A percentile compares a stretch with the other conserved stretches of the same genome.
These are phyloP conservation scores for Nothobranchius furzeri DNA, from an alignment of 2,113 vertebrate genomes.

Conservation along the genomic window DNA sequence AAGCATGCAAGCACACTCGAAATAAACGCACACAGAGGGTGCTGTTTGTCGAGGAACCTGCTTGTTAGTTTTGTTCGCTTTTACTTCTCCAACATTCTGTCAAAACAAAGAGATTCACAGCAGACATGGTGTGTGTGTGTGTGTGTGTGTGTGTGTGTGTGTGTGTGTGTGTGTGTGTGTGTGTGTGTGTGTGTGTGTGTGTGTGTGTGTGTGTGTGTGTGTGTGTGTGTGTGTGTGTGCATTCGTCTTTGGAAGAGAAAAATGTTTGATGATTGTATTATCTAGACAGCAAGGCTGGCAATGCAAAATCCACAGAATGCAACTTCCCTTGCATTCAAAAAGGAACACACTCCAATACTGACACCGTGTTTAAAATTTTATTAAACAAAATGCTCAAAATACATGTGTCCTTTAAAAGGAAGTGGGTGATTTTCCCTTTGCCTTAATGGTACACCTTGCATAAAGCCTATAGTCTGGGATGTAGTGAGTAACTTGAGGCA, in stretches of 20 bases:
- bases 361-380: not conserved
- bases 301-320: conserved; percentile 55
- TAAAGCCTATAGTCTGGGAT: not conserved
- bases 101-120: conserved; percentile 65
- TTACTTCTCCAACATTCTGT: conserved; percentile 71
- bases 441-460: conserved; percentile 5
- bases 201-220: conserved; percentile 45
- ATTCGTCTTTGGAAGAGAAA: conserved; percentile 63
- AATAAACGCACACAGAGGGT: conserved; percentile 16
- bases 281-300: conserved; percentile 62
- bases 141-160: conserved; percentile 50
- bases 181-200: conserved; percentile 58
- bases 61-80: conserved; percentile 71
- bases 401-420: no score
- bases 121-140: conserved; percentile 53
- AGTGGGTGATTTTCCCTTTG: conserved; percentile 6
- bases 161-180: conserved; percentile 41
- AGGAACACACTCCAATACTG: conserved; percentile 35
- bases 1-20: conserved; percentile 14
- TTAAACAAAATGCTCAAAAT: no score
- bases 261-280: conserved; percentile 75
- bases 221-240: conserved; percentile 39
- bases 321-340: conserved; percentile 54
- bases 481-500: not conserved
- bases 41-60: conserved; percentile 53